Evolutionary conservation across 2,888 invertebrate genomes (phyloP).

Genomic region (Cosmia pyralina): DNA sequence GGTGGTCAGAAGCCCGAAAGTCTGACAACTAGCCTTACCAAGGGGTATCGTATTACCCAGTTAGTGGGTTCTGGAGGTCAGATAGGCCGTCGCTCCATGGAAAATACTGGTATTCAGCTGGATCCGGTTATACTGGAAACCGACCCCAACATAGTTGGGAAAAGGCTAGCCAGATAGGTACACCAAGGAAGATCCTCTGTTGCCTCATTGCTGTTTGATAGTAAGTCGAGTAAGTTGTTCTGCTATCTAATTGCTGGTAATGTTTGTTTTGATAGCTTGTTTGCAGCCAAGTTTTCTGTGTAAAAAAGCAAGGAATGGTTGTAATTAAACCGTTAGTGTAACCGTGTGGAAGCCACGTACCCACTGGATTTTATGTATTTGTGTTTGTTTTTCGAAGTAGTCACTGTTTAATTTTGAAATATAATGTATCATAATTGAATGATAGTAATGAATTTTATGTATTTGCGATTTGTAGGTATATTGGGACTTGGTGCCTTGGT

Average conservation of each 20-base stretch:
- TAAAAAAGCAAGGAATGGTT: neutral
- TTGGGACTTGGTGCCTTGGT: neutral
- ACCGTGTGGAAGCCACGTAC: neutral
- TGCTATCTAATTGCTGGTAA: neutral
- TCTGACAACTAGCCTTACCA: too few relatives aligned
- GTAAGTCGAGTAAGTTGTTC: neutral
- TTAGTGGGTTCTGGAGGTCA: too few relatives aligned
- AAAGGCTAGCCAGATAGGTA: too few relatives aligned
- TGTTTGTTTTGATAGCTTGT: neutral
- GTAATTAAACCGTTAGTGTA: slow-evolving; percentile 3
- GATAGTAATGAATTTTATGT: neutral
- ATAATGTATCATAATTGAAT: neutral
- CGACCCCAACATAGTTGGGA: too few relatives aligned
- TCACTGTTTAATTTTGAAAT: neutral
- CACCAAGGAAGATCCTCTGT: neutral
- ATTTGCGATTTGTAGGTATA: neutral
- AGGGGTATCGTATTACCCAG: too few relatives aligned
- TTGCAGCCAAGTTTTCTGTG: neutral
- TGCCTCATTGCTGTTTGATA: too few relatives aligned
- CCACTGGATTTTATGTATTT: neutral
- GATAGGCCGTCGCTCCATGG: too few relatives aligned
- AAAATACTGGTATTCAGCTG: too few relatives aligned
- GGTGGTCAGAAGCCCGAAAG: too few relatives aligned
- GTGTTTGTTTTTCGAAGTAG: neutral
- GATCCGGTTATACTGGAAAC: too few relatives aligned